Percentiles rank a stretch among this genome's conserved stretches.
Conservation (phyloP, 1,140 invertebrate genomes). For the Globodera ellingtonae region DNA sequence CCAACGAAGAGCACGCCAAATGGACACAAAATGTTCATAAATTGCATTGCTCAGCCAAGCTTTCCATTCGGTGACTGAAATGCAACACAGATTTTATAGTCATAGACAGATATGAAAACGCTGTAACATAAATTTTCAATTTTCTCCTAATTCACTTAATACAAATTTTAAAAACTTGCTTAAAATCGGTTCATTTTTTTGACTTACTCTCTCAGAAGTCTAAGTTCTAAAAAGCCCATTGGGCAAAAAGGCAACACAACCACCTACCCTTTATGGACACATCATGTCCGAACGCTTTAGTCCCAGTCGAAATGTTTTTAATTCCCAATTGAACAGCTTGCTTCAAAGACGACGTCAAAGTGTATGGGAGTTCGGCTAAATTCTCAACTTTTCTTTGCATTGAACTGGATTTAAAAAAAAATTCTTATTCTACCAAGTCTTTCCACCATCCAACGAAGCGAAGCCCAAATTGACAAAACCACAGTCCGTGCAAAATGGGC, state of each 20-base stretch:
- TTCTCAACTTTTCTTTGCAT: neutral
- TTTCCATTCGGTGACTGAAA: neutral
- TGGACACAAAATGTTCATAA: neutral
- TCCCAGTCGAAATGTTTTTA: neutral
- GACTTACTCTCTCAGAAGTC: no score
- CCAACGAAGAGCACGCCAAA: neutral
- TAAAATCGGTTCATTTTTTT: no score
- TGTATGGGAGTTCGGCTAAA: neutral
- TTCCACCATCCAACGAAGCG: neutral
- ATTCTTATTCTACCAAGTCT: neutral
- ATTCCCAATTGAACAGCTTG: neutral
- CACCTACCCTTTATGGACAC: neutral
- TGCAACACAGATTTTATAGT: no score
- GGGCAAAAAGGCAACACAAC: no score
- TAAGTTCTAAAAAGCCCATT: no score
- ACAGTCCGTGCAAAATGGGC: neutral
- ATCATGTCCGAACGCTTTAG: neutral
- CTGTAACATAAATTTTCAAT: no score
- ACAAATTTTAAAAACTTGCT: no score
- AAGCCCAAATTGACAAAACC: neutral
- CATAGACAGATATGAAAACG: no score
- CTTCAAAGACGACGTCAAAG: neutral
- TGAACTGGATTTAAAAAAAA: neutral
- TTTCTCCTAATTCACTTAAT: no score
- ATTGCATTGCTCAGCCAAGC: neutral